Evolutionary conservation across 2,113 vertebrate species (phyloP), one percentile per base, ranked within the genome.

Genomic region (Grammomys dolichurus): DNA sequence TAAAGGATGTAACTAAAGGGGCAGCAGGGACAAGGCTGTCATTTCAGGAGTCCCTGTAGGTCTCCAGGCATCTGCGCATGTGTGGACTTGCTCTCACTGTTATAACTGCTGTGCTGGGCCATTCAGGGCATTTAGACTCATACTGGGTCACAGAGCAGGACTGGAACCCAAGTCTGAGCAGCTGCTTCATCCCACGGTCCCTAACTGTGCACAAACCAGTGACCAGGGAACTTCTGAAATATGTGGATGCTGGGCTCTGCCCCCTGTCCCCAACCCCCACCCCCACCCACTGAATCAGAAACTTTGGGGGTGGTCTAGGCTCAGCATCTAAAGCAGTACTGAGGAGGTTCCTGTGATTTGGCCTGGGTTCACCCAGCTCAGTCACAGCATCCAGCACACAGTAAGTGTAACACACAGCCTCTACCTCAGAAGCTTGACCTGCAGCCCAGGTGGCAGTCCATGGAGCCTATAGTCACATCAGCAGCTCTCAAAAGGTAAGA

Each of bases 21-120:
- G 28, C 13, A 33, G 60, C 0, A 3, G 28, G 36, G 56, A 4
- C 1, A 28, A 17, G 19, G 22, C 13, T 20, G 40, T 40, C 12
- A 14, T 19, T 0, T 3, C 33, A 36, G 31, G 7, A 0, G 5
- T 24, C 43, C 31, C 73, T 13, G 14, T 10, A 2, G 5, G 0
- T 40, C 24, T 33, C 6, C 60, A 17, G 5, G 0, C 1, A 14
- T 0, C 8, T 56, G 9, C 0, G 17, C 17, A 20, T 36, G 31
- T 33, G 51, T 81, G 51, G 31, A n/a, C 33, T 31, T 19, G 12
- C 22, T 75, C 4, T 0, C 58, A 85, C 11, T 82, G 54, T 58
- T 56, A 31, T 56, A n/a, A 60, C 36, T n/a, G 56, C 80, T 54
- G 26, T 7, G 5, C 58, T n/a, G 54, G 54, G 54, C 77, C 51